Percentiles rank a stretch among this genome's conserved stretches.
Evolutionary conservation across 2,888 invertebrate species (phyloP).

Genomic region (Allophyes oxyacanthae): DNA sequence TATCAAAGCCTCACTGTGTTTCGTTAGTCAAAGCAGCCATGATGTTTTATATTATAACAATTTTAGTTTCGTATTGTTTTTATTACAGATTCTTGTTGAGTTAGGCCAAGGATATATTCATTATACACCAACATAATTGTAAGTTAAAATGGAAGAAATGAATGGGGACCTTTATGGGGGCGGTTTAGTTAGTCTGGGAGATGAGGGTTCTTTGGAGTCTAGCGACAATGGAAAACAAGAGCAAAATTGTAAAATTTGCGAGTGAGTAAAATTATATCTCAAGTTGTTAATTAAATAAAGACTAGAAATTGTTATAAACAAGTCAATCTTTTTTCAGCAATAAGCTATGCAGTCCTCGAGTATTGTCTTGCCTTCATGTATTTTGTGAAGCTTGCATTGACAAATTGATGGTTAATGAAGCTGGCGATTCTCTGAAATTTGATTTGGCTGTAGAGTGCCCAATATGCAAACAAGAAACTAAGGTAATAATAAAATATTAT

Average conservation of each 20-base stretch:
- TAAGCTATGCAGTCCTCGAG: slow-evolving; percentile 94
- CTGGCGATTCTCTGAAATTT: slow-evolving; percentile 91
- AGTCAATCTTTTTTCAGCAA: slow-evolving; percentile 85
- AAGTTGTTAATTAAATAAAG: not conserved
- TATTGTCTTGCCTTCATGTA: slow-evolving; percentile 97
- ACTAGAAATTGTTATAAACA: slow-evolving; percentile 1
- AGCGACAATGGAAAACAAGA: slow-evolving; percentile 87
- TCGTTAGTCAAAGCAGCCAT: not conserved
- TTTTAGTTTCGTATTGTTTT: slow-evolving; percentile 6
- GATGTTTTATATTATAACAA: not conserved
- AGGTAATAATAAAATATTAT: slow-evolving; percentile 84
- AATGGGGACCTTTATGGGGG: slow-evolving; percentile 88
- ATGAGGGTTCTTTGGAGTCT: slow-evolving; percentile 87
- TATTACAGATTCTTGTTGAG: slow-evolving; percentile 82
- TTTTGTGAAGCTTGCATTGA: slow-evolving; percentile 98
- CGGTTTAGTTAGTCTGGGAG: slow-evolving; percentile 83
- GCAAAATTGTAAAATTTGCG: slow-evolving; percentile 91
- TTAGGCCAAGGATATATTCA: slow-evolving; percentile 78
- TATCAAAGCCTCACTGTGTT: no score
- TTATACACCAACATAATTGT: slow-evolving; percentile 83
- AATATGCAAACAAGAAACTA: slow-evolving; percentile 95
- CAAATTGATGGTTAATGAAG: slow-evolving; percentile 93
- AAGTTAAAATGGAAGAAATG: slow-evolving; percentile 90
- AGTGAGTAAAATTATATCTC: slow-evolving; percentile 79
- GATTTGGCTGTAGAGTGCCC: slow-evolving; percentile 93